Conservation (phyloP, 2,888 invertebrate species). For the Tryphoninae sp. region DNA sequence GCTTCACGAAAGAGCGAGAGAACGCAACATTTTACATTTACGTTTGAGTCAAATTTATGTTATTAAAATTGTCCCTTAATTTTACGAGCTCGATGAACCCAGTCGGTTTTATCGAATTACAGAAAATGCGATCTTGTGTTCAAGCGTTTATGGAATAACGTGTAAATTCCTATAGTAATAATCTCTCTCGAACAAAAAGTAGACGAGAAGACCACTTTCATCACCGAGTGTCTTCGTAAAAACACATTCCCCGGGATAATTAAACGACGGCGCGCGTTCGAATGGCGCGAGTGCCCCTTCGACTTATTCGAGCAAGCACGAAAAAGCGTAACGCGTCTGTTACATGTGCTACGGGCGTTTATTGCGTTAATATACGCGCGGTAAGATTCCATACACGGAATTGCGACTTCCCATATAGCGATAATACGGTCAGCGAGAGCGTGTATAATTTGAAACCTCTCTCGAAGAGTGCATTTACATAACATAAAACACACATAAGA, state of each 20-base stretch:
- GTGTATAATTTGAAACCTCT: constrained; percentile 31
- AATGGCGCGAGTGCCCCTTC: not conserved
- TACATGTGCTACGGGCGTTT: constrained; percentile 58
- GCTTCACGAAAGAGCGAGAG: too few species aligned
- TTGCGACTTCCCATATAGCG: constrained; percentile 14
- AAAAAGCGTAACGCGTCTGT: constrained; percentile 64
- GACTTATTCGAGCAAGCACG: constrained; percentile 1
- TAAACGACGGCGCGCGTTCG: too few species aligned
- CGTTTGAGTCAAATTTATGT: too few species aligned
- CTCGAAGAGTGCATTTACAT: constrained; percentile 67
- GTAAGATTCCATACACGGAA: constrained; percentile 20
- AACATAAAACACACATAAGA: constrained; percentile 67
- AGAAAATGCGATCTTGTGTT: not conserved
- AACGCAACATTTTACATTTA: too few species aligned
- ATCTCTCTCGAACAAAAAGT: too few species aligned
- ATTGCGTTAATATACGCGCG: constrained; percentile 44
- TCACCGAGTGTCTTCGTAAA: too few species aligned
- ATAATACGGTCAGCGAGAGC: constrained; percentile 48
- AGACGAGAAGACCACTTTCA: too few species aligned
- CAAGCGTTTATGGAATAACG: not conserved
- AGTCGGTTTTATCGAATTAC: not conserved
- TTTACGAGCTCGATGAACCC: too few species aligned
- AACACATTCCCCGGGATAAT: too few species aligned
- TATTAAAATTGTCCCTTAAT: too few species aligned
- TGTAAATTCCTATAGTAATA: too few species aligned